Evolutionary conservation across 1,140 invertebrate species (phyloP).

Genomic region (Brachionus sp.): DNA sequence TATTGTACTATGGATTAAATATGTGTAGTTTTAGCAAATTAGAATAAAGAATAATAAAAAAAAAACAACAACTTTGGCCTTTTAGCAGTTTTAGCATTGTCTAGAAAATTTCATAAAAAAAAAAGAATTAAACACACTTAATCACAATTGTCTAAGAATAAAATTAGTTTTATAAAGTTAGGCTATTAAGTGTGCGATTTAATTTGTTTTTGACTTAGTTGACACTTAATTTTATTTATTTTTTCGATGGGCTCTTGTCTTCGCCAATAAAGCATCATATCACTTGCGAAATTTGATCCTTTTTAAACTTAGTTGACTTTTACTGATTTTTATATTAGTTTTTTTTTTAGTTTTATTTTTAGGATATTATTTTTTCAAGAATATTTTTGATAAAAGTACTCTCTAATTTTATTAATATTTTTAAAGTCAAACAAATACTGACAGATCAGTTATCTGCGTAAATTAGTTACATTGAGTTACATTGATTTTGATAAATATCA

Average conservation of each 20-base stretch:
- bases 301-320: neutral
- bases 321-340: neutral
- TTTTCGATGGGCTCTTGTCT: neutral
- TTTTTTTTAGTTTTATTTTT: neutral
- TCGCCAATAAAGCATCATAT: neutral
- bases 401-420: no score
- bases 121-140: neutral
- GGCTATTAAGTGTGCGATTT: neutral
- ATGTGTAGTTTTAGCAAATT: neutral
- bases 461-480: no score
- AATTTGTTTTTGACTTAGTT: conserved; percentile 1
- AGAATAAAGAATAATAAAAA: neutral
- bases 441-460: no score
- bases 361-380: neutral
- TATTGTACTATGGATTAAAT: neutral
- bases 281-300: neutral
- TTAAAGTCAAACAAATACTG: no score
- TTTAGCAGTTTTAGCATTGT: neutral
- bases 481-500: no score
- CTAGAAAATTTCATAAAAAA: neutral
- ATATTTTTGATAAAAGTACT: neutral
- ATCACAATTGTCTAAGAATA: neutral
- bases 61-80: neutral
- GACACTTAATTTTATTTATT: neutral
- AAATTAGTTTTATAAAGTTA: conserved; percentile 4